Evolutionary conservation across 2,888 invertebrate species (phyloP), one percentile per base, ranked within the genome.

Genomic region (Nemotelus pantherinus): DNA sequence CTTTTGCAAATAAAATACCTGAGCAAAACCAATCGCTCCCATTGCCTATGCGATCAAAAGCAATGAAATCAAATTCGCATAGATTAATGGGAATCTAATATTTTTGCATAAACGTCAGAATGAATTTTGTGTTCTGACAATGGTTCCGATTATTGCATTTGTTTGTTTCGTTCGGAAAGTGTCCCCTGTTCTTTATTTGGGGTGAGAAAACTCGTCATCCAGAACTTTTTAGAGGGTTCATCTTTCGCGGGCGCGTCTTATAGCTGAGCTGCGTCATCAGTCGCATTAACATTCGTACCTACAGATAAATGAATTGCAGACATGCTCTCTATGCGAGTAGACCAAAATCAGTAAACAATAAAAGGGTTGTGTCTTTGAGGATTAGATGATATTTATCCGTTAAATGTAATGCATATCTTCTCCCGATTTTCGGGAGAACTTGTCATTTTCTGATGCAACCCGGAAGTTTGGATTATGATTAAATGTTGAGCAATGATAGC

Each of bases 31-130:
- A 9, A 41, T 63, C 10, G 64, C 2, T 43, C 2, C 64, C 10
- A 10, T 9, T 10, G 4, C 6, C 6, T 50, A 50, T 39, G 1
- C 7, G 2, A 25, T 45, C 47, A 6, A 45, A 7, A 50, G 3
- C 48, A 9, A 68, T 25, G 43, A 41, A 74, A 47, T 63, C 39
- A 63, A 60, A 60, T 74, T 74, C 74, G 74, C 74, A 74, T 48
- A 39, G 74, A 74, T 74, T 74, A 74, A 74, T 74, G 74, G 41
- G 48, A 74, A 74, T 74, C 74, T 74, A 74, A 74, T 74, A 74
- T 60, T 74, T 74, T 74, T 74, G 74, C 74, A 74, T 74, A 74
- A 74, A 74, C 50, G 74, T 74, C 74, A 74, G 48, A 50, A 63
- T 41, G 74, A 63, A 25, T 41, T 74, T 74, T 74, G 48, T 74